Base-by-base conservation (phyloP, 2,888 invertebrate genomes). In the Cheilosia urbana region DNA sequence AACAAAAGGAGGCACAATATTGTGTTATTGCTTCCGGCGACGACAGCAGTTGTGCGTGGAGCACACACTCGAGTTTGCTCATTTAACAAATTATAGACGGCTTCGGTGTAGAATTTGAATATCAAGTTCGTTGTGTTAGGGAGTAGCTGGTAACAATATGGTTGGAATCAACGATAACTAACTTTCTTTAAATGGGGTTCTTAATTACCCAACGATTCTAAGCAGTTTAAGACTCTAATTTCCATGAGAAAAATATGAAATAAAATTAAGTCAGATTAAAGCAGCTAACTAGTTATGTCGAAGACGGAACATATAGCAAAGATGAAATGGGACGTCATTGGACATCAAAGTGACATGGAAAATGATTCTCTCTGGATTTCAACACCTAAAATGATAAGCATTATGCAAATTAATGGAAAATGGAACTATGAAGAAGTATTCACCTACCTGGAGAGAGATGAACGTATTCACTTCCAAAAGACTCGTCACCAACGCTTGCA, bases 21-120 rank as follows among this genome's bases (percentile, higher is more conserved):
- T 53, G 17, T 24, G 55, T 47, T 19, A 69, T 57, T 30, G 37
- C 65, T 75, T 75, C 75, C 75, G 75, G 65, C 45, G 75, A 55
- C 40, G 42, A 57, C 37, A 37, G 47, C 58, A 15, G 58, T 47
- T 27, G 69, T 58, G 58, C 24, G 49, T 27, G 37, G 37, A 49
- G 57, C 57, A 24, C 21, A 21, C 9, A 57, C 45, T 69, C 34
- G 57, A n/a, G 19, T 49, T 27, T 34, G 42, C 57, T 30, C 27
- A 57, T 57, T 68, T 17, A 55, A 30, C n/a, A 6, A 57, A 55
- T 27, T 55, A 21, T 17, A 57, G 42, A 55, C 21, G 15, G 42
- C 11, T 69, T 42, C 42, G 40, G 27, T 7, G 40, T 15, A 17
- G 40, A 66, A 66, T 42, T 19, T 45, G 45, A 42, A 30, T 68